These are phyloP conservation scores for Muntiacus muntjak DNA, from an alignment of 2,113 vertebrate species.

Conservation along the genomic window DNA sequence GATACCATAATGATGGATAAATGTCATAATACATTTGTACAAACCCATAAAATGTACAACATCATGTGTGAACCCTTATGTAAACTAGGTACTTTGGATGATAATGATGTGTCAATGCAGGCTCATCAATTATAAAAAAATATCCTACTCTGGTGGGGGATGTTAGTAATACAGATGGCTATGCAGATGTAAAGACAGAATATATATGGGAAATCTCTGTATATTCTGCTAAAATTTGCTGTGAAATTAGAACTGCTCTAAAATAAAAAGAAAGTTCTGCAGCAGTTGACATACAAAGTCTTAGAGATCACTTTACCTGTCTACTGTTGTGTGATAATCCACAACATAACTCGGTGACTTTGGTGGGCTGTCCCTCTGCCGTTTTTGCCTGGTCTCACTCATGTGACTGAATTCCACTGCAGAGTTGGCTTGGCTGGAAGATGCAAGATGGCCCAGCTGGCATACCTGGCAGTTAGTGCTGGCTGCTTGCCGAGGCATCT, in stretches of 20 bases:
- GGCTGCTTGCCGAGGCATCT: neutral
- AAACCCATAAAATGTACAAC: neutral
- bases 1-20: too few species aligned
- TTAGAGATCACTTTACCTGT: neutral
- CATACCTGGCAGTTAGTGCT: neutral
- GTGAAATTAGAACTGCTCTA: neutral
- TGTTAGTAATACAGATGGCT: neutral
- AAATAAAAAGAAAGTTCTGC: neutral
- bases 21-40: neutral
- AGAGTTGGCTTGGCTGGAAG: neutral
- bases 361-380: too few species aligned
- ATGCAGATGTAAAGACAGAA: neutral
- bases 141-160: neutral
- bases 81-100: neutral
- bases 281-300: too few species aligned
- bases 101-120: neutral
- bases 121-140: neutral
- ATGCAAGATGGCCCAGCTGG: neutral
- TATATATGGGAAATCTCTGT: neutral
- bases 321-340: neutral
- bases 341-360: neutral
- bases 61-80: neutral
- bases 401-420: neutral
- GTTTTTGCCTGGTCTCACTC: neutral
- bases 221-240: neutral